A percentile compares a stretch with the other conserved stretches of the same genome.
Conservation (phyloP, 2,113 vertebrate genomes). For the Nibea coibor region DNA sequence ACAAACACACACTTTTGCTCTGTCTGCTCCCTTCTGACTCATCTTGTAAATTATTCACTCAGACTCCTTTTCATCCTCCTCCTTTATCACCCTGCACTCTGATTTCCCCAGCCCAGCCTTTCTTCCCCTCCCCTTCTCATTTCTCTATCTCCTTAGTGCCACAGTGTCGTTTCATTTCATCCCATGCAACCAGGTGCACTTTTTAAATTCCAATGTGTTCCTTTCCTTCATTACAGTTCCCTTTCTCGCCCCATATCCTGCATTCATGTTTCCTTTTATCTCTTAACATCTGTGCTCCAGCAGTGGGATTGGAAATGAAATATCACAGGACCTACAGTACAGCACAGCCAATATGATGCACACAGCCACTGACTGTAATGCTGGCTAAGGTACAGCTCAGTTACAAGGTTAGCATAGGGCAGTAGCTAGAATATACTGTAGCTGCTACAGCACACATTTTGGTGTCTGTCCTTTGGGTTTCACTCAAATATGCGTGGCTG, state of each 20-base stretch:
- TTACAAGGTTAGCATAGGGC: conserved; percentile 12
- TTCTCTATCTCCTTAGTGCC: background rate
- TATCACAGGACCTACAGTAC: background rate
- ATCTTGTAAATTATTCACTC: conserved; percentile 65
- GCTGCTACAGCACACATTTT: background rate
- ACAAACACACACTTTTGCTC: conserved; percentile 37
- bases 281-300: background rate
- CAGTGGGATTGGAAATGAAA: background rate
- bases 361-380: background rate
- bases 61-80: conserved; percentile 44
- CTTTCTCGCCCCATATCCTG: background rate
- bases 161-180: conserved; percentile 9
- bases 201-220: background rate
- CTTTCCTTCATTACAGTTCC: background rate
- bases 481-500: background rate
- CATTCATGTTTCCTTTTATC: background rate
- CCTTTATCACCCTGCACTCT: conserved; percentile 34
- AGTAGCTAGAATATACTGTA: background rate
- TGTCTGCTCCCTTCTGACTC: conserved; percentile 41
- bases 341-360: background rate
- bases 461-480: background rate
- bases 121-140: background rate
- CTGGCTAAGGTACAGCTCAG: background rate
- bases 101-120: conserved; percentile 11
- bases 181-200: background rate